These are phyloP conservation scores for Celastrina argiolus DNA, from an alignment of 2,888 invertebrate species.

Conservation along the genomic window DNA sequence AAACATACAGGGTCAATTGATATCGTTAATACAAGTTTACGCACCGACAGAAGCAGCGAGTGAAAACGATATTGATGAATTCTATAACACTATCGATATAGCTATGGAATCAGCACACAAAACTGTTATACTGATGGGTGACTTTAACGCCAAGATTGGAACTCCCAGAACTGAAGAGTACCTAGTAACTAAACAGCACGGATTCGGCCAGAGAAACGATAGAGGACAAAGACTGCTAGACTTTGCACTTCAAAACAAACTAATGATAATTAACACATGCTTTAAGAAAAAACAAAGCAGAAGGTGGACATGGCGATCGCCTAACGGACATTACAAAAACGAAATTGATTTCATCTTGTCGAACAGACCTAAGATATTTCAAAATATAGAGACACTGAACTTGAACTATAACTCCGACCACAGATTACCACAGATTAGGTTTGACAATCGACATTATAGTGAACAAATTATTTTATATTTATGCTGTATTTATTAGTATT, in stretches of 20 bases:
- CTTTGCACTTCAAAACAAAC: slow-evolving; percentile 12
- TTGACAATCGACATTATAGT: too few species aligned
- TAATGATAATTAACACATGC: not conserved
- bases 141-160: too few species aligned
- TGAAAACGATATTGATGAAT: not conserved
- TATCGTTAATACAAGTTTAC: not conserved
- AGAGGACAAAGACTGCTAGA: slow-evolving; percentile 28
- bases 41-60: not conserved
- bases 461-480: too few species aligned
- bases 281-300: not conserved
- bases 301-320: not conserved
- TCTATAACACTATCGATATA: not conserved
- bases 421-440: too few species aligned
- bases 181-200: slow-evolving; percentile 15
- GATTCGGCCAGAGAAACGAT: slow-evolving; percentile 25
- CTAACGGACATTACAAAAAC: slow-evolving; percentile 25
- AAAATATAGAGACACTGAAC: slow-evolving; percentile 23
- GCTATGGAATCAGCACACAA: not conserved
- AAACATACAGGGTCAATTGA: not conserved
- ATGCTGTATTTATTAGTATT: too few species aligned
- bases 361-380: slow-evolving; percentile 23
- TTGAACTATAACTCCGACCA: slow-evolving; percentile 27
- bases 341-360: slow-evolving; percentile 28
- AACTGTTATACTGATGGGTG: not conserved
- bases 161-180: slow-evolving; percentile 24